phyloP scores from a whole-genome alignment of 2,113 vertebrate species.

The Fulica atra region DNA sequence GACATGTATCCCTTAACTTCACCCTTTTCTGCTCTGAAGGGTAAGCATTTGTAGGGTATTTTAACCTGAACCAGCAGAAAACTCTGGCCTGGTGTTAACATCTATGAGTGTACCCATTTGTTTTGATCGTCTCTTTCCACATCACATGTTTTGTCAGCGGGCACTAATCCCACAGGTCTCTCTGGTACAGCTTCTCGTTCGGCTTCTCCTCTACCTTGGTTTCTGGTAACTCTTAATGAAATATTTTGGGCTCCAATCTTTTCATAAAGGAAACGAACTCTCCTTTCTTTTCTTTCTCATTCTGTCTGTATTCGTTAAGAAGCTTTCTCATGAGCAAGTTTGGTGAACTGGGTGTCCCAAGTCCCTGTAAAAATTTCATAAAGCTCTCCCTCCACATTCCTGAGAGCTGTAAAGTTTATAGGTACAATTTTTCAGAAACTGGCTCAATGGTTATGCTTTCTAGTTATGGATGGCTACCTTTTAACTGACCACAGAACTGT shows the following conservation, averaged over 20 bases:
- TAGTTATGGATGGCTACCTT: background rate
- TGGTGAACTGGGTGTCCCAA: background rate
- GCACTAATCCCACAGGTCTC: background rate
- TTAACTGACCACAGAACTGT: background rate
- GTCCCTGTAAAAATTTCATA: background rate
- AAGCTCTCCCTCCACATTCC: background rate
- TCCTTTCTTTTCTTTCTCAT: too few relatives aligned
- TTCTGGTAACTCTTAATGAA: background rate
- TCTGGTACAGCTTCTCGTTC: background rate
- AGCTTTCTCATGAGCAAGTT: background rate
- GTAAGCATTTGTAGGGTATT: background rate
- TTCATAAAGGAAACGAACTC: background rate
- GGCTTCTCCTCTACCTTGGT: background rate
- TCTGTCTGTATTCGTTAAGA: background rate
- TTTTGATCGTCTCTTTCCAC: background rate
- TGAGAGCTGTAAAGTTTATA: background rate
- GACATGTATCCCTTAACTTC: background rate
- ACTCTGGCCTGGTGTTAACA: background rate
- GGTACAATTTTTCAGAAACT: background rate
- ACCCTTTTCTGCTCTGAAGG: background rate
- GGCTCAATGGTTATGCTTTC: background rate
- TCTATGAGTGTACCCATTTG: background rate
- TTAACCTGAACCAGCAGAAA: background rate
- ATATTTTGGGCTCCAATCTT: background rate
- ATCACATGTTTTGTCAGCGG: background rate